Percentiles rank a stretch among this genome's conserved stretches.
Conservation (phyloP, 1,140 invertebrate species). For the Leptopilina boulardi region DNA sequence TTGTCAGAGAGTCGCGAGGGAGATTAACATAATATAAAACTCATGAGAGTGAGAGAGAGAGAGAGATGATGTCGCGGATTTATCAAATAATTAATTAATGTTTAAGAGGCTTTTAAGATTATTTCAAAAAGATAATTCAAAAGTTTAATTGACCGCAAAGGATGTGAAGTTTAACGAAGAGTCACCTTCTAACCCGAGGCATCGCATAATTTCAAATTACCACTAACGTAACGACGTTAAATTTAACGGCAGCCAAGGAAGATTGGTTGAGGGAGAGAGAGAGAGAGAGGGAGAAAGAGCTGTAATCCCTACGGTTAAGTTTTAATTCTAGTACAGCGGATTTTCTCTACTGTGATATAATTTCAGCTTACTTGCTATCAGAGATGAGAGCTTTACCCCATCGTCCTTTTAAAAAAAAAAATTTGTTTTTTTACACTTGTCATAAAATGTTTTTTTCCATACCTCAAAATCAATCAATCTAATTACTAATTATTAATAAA, state of each 20-base stretch:
- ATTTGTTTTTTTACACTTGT: not conserved
- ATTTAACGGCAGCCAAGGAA: conserved; percentile 34
- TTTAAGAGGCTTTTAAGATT: conserved; percentile 6
- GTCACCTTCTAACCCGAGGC: not conserved
- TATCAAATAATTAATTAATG: conserved; percentile 10
- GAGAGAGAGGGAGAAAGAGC: not conserved
- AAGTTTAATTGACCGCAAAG: conserved; percentile 9
- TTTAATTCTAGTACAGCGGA: conserved; percentile 33
- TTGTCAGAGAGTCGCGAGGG: not conserved
- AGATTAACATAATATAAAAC: not conserved
- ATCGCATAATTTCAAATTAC: conserved; percentile 40
- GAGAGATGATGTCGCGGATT: not conserved
- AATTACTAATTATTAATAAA: too few relatives aligned
- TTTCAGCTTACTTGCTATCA: conserved; percentile 16
- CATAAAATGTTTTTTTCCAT: too few relatives aligned
- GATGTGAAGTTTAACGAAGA: not conserved
- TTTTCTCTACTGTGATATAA: conserved; percentile 20
- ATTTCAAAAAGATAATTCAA: not conserved
- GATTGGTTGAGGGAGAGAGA: conserved; percentile 10
- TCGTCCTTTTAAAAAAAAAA: not conserved
- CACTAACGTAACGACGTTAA: conserved; percentile 40
- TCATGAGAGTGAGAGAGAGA: not conserved
- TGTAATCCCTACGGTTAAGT: conserved; percentile 38
- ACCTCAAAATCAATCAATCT: too few relatives aligned
- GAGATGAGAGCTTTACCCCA: not conserved